Evolutionary conservation across 2,113 vertebrate species (phyloP), one percentile per base, ranked within the genome.

Genomic region (Carassius carassius): DNA sequence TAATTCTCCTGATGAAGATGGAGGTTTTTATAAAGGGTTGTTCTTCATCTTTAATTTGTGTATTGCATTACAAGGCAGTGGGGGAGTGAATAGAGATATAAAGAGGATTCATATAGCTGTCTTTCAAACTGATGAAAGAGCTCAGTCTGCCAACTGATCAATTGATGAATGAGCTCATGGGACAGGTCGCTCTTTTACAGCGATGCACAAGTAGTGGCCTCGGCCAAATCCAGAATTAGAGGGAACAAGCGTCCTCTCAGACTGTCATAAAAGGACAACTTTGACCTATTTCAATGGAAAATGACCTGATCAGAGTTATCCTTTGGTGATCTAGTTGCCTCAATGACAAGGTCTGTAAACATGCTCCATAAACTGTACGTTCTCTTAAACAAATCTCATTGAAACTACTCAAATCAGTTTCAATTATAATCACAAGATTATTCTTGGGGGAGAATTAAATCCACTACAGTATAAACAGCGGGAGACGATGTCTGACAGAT

Each of bases 351-450:
- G n/a, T 77, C 75, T 70, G 32, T 76, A 83, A 83, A 80, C 76
- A 88, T 69, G 54, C 73, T 78, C 78, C 73, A 82, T 76, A 81
- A 67, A 76, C n/a, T 74, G n/a, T 0, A 60, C 54, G 67, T 69
- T 80, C 77, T 81, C 70, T 62, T 63, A n/a, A 58, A 74, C 32
- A 85, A 63, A 78, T 83, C 75, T 67, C n/a, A 80, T 51, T 19
- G 58, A 47, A 84, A 72, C 83, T 25, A 80, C 47, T 79, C 14
- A 54, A 81, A 84, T 84, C 47, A 4, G 5, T 79, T 72, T 79
- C 3, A 84, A 29, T 80, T 78, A 37, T 82, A 54, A 63, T 78
- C 65, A 44, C 44, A 76, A 79, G 83, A 83, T 83, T 85, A 79
- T 82, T 86, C 67, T 35, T 16, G 60, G 63, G 23, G 49, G 29